A percentile compares a stretch with the other conserved stretches of the same genome.
Evolutionary conservation across 2,888 invertebrate species (phyloP).

Genomic region (Athalia rosae): DNA sequence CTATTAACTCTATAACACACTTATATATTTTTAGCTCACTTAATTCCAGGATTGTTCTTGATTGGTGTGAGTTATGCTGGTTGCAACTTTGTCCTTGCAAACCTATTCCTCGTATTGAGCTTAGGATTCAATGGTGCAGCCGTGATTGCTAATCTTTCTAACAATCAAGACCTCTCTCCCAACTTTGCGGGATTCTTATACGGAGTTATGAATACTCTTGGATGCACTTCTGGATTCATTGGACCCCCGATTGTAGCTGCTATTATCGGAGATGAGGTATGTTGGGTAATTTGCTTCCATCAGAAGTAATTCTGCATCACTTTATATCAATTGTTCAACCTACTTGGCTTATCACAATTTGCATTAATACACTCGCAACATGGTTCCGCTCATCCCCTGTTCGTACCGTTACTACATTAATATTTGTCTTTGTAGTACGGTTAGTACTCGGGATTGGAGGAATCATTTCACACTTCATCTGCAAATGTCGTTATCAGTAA

Average conservation of each 20-base stretch:
- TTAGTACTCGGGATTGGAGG: constrained; percentile 27
- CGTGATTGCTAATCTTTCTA: constrained; percentile 74
- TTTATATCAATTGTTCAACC: constrained; percentile 4
- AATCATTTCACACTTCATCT: constrained; percentile 23
- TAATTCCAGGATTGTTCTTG: constrained; percentile 77
- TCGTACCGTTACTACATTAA: constrained; percentile 27
- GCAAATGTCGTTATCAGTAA: constrained; percentile 6
- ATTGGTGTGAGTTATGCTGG: constrained; percentile 65
- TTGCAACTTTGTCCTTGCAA: constrained; percentile 60
- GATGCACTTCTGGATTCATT: constrained; percentile 82
- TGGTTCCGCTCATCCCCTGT: constrained; percentile 27
- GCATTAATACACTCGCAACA: neutral
- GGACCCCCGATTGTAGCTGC: constrained; percentile 82
- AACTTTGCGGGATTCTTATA: constrained; percentile 84
- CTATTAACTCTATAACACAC: constrained; percentile 1
- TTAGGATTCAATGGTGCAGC: constrained; percentile 71
- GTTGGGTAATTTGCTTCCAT: constrained; percentile 55
- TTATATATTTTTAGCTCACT: constrained; percentile 73
- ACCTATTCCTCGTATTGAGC: constrained; percentile 63
- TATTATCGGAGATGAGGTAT: constrained; percentile 76
- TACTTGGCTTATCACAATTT: neutral
- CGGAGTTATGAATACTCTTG: constrained; percentile 84
- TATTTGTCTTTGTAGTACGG: constrained; percentile 29
- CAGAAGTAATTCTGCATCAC: neutral
- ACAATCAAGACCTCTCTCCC: constrained; percentile 82